Percentiles rank a stretch among this genome's conserved stretches.
Evolutionary conservation across 2,113 vertebrate genomes (phyloP).

Genomic region (Sebastes schlegelii): DNA sequence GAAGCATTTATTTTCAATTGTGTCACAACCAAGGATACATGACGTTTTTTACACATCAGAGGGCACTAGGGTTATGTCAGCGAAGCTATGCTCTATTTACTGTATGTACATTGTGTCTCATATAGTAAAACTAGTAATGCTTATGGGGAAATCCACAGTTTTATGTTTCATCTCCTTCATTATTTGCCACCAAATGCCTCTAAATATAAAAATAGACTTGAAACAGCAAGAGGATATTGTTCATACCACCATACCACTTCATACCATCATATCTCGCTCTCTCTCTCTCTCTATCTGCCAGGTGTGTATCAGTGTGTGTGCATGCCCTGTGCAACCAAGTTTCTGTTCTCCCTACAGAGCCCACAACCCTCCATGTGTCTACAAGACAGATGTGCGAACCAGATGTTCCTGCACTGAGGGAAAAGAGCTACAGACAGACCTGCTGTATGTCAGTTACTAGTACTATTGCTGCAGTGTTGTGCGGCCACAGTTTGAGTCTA

Average conservation of each 20-base stretch:
- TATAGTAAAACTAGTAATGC: background rate
- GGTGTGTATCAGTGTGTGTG: slow-evolving; percentile 51
- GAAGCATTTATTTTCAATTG: background rate
- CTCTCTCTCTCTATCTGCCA: slow-evolving; percentile 39
- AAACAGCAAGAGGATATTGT: background rate
- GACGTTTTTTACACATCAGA: background rate
- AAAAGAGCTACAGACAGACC: slow-evolving; percentile 49
- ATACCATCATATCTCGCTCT: background rate
- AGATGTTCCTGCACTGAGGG: slow-evolving; percentile 72
- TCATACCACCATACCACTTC: background rate
- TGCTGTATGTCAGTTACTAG: slow-evolving; percentile 19
- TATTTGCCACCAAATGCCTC: background rate
- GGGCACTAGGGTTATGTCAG: background rate
- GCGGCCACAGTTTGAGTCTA: slow-evolving; percentile 1
- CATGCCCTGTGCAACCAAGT: slow-evolving; percentile 31
- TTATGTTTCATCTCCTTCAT: background rate
- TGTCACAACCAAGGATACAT: background rate
- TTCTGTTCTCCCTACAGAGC: slow-evolving; percentile 54
- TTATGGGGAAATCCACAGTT: background rate
- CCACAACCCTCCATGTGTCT: slow-evolving; percentile 50
- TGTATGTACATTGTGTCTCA: background rate
- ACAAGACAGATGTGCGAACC: slow-evolving; percentile 77
- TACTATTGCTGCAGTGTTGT: background rate
- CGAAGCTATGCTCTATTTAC: background rate
- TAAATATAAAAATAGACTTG: background rate